phyloP scores from a whole-genome alignment of 1,140 invertebrate genomes.

The Rhagoletis pomonella region DNA sequence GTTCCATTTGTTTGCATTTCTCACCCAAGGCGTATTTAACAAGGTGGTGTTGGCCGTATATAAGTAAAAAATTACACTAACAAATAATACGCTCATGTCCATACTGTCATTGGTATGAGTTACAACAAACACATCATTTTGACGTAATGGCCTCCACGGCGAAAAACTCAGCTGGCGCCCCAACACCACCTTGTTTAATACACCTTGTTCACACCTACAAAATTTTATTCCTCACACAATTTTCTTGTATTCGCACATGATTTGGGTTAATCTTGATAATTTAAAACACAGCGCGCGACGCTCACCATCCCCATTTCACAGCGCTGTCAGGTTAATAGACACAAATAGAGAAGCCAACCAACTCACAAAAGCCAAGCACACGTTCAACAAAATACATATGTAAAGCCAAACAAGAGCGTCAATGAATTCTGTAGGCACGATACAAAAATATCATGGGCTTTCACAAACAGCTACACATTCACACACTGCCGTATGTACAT shows the following conservation, averaged over 20 bases:
- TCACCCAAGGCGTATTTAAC: background rate
- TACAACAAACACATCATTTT: too few relatives aligned
- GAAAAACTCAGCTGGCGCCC: too few relatives aligned
- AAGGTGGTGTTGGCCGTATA: too few relatives aligned
- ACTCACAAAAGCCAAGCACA: background rate
- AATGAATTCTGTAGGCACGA: too few relatives aligned
- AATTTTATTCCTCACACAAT: background rate
- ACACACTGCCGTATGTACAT: background rate
- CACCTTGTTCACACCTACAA: too few relatives aligned
- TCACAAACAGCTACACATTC: background rate
- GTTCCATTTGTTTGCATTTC: constrained; percentile 42
- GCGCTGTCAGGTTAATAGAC: constrained; percentile 1
- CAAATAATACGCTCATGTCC: too few relatives aligned
- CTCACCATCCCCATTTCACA: constrained; percentile 2
- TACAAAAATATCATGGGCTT: too few relatives aligned
- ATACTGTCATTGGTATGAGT: too few relatives aligned
- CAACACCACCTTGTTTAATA: too few relatives aligned
- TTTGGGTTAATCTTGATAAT: constrained; percentile 57
- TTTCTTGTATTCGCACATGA: constrained; percentile 53
- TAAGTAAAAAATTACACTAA: too few relatives aligned
- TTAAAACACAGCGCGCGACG: constrained; percentile 42
- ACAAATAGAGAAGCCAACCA: background rate
- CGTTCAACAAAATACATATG: background rate
- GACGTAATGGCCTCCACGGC: too few relatives aligned
- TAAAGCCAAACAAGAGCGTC: too few relatives aligned